Base-by-base conservation (phyloP, 2,797 vertebrate genomes). In the Sebastes trivittatus region DNA sequence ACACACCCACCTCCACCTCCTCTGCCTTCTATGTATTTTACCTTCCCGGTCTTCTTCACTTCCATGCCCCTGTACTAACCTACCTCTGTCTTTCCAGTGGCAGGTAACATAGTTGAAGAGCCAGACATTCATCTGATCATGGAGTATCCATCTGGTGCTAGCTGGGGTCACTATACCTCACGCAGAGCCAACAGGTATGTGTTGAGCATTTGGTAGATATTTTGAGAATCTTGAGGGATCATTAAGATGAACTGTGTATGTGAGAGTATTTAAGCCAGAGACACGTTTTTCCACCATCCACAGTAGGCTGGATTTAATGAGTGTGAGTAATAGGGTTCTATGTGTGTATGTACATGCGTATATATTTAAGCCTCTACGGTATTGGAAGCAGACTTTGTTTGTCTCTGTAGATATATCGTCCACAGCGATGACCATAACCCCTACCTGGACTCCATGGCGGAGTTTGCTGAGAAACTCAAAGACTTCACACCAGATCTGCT, bases 341-440 rank as follows among this genome's bases (percentile, higher is more conserved):
- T 63, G n/a, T 25, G 25, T 25, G 23, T 25, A 4, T 54, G 22
- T 25, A 36, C 20, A 30, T 30, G 7, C 9, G 13, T 67, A 8
- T 25, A 20, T 4, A 36, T 64, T 2, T 25, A 11, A 14, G 16
- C 11, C 54, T 62, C 4, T n/a, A 3, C 2, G 1, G 14, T 56
- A 14, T 55, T 23, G 66, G 14, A 58, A 54, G 25, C n/a, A 69
- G n/a, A 36, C 54, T 63, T 2, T 68, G 18, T 59, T 54, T 42
- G n/a, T 11, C 20, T 72, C 22, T 83, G 20, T 80, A 97, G 97
- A 87, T 97, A 97, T 59, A 97, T 97, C 20, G 79, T 97, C 70
- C 97, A 97, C 88, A 97, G 96, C 84, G 96, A 97, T 75, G 92
- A 95, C 55, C 96, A 96, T 60, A 97, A 97, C 86, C 96, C 97